Evolutionary conservation across 2,113 vertebrate genomes (phyloP).

Genomic region (Psittacus erithacus): DNA sequence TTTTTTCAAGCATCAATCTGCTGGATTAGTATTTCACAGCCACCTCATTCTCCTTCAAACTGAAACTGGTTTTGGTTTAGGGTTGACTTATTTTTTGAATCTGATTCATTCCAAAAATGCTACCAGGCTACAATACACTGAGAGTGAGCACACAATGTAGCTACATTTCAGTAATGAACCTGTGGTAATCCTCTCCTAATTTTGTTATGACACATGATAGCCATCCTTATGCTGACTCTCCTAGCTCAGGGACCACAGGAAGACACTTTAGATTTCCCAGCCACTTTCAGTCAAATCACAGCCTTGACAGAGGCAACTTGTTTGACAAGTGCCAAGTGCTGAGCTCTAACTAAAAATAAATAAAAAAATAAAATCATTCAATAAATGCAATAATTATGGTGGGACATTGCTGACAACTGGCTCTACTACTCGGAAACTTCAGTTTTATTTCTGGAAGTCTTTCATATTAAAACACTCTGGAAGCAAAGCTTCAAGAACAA

Average conservation of each 20-base stretch:
- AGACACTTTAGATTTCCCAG: not conserved
- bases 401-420: not conserved
- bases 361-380: not conserved
- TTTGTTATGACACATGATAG: no score
- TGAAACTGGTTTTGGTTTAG: not conserved
- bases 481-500: not conserved
- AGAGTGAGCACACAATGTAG: not conserved
- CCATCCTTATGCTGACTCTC: fast-evolving
- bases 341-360: not conserved
- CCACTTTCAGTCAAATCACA: not conserved
- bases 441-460: not conserved
- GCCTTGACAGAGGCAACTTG: not conserved
- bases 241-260: not conserved
- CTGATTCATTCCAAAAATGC: not conserved
- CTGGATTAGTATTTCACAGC: not conserved
- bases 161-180: no score
- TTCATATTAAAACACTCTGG: not conserved
- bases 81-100: not conserved
- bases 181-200: not conserved
- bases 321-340: not conserved
- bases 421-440: not conserved
- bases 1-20: not conserved
- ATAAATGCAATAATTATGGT: not conserved
- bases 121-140: not conserved
- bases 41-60: not conserved